Percentiles rank a stretch among this genome's conserved stretches.
phyloP scores from a whole-genome alignment of 1,140 invertebrate species.

The Bathynomus jamesi region DNA sequence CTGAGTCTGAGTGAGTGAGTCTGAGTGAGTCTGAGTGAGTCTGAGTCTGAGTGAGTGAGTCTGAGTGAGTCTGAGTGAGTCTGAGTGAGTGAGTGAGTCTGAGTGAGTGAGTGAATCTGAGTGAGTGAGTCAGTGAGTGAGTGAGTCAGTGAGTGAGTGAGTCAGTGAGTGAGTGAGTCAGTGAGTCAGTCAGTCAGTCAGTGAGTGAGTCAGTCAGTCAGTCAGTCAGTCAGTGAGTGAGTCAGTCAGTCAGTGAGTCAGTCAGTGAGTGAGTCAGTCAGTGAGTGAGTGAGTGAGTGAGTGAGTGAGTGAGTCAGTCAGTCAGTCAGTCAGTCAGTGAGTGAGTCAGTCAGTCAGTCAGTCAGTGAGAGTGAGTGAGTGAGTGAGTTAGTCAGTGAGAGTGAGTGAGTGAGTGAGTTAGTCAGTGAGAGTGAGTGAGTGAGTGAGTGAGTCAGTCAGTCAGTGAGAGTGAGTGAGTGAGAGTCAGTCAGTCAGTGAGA shows the following conservation, averaged over 20 bases:
- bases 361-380: constrained; percentile 3
- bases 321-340: not conserved
- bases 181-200: not conserved
- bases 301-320: not conserved
- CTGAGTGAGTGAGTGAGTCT: constrained; percentile 3
- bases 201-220: constrained; percentile 2
- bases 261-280: not conserved
- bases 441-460: no score
- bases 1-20: not conserved
- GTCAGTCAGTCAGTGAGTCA: not conserved
- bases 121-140: constrained; percentile 4
- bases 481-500: no score
- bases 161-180: not conserved
- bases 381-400: no score
- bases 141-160: constrained; percentile 6
- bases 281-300: constrained; percentile 1
- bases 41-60: not conserved
- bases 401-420: no score
- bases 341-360: no score
- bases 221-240: constrained; percentile 1
- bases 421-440: no score
- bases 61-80: not conserved
- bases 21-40: not conserved
- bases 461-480: no score
- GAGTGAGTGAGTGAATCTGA: constrained; percentile 15